Percentiles rank a stretch among this genome's conserved stretches.
Evolutionary conservation across 2,888 invertebrate species (phyloP).

Genomic region (Dasysyrphus albostriatus): DNA sequence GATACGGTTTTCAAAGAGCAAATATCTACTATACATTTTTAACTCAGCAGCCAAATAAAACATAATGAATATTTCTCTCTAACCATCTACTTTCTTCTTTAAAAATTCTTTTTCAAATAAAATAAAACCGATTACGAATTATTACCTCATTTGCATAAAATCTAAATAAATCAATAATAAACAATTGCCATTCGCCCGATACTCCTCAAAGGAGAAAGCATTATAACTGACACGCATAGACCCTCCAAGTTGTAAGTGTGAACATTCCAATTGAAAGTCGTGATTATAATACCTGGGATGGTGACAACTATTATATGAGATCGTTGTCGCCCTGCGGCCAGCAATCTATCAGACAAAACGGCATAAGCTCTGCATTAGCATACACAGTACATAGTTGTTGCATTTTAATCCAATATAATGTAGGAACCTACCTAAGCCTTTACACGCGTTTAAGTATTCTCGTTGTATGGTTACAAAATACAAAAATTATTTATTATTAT

Average conservation of each 20-base stretch:
- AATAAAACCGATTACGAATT: constrained; percentile 50
- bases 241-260: constrained; percentile 63
- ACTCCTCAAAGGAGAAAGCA: constrained; percentile 63
- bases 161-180: constrained; percentile 57
- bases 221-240: constrained; percentile 50
- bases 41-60: neutral
- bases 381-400: constrained; percentile 18
- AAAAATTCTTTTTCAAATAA: constrained; percentile 39
- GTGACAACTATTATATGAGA: constrained; percentile 66
- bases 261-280: constrained; percentile 70
- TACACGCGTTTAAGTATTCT: constrained; percentile 45
- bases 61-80: neutral
- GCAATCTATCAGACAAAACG: constrained; percentile 57
- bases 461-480: constrained; percentile 21
- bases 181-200: constrained; percentile 16
- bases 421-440: neutral
- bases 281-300: constrained; percentile 65
- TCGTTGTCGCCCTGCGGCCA: constrained; percentile 49
- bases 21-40: too few species aligned
- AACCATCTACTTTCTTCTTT: constrained; percentile 29
- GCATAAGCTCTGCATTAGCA: constrained; percentile 53
- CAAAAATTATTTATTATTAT: constrained; percentile 39
- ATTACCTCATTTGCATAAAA: constrained; percentile 55
- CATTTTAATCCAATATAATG: constrained; percentile 26
- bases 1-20: neutral